Evolutionary conservation across 1,140 invertebrate genomes (phyloP), one percentile per base, ranked within the genome.

Genomic region (Sitophilus oryzae): DNA sequence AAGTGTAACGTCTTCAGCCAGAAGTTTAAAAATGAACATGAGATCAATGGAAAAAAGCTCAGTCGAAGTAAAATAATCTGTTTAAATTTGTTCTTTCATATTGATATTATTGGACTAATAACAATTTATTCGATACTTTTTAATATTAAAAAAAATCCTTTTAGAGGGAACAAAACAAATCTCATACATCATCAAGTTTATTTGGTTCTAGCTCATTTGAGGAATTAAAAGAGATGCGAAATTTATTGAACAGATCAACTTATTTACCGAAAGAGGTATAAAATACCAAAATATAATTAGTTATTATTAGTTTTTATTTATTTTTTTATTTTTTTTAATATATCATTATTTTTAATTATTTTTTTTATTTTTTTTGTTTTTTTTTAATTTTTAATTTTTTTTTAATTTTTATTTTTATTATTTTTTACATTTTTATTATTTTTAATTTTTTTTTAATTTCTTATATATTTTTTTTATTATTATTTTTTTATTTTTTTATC

Each of bases 101-200:
- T 46, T 30, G n/a, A 10, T 11, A 16, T 18, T 30, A 25, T 46
- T 25, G 22, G n/a, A n/a, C n/a, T n/a, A n/a, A n/a, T n/a, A n/a
- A n/a, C n/a, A n/a, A n/a, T n/a, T n/a, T n/a, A n/a, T n/a, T n/a
- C n/a, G n/a, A n/a, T n/a, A n/a, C n/a, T n/a, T n/a, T n/a, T n/a
- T n/a, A n/a, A n/a, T n/a, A n/a, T n/a, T n/a, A n/a, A n/a, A n/a
- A n/a, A n/a, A n/a, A n/a, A 3, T 46, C 44, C n/a, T 46, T 25
- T 46, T 46, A 30, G 15, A 44, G 11, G n/a, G n/a, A 18, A n/a
- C 46, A 14, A 37, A 49, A 49, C 9, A 19, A n/a, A n/a, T n/a
- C n/a, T n/a, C n/a, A n/a, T n/a, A n/a, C n/a, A n/a, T n/a, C n/a
- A 15, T 35, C 36, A 25, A 50, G 22, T 50, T 51, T n/a, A 15